Evolutionary conservation across 1,140 invertebrate genomes (phyloP).

Genomic region (Cyphomyrmex costatus): DNA sequence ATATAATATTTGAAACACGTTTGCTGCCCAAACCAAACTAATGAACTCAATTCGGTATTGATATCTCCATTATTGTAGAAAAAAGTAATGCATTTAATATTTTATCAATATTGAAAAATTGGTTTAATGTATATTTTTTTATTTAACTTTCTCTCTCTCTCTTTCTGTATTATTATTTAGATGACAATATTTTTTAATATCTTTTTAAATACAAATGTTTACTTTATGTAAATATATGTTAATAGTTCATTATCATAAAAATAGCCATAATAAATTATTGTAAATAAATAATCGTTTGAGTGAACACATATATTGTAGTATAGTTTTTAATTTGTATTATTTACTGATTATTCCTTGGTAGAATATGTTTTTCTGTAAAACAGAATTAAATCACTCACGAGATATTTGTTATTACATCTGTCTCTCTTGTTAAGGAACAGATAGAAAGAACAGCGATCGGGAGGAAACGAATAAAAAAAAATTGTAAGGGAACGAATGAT

Average conservation of each 20-base stretch:
- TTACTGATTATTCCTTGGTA: conserved; percentile 59
- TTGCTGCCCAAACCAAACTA: not conserved
- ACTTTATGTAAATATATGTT: not conserved
- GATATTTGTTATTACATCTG: conserved; percentile 81
- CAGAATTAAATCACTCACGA: conserved; percentile 83
- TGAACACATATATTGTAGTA: conserved; percentile 80
- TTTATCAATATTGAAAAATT: conserved; percentile 43
- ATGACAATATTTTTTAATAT: conserved; percentile 36
- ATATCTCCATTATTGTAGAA: not conserved
- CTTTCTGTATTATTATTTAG: not conserved
- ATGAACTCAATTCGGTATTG: not conserved
- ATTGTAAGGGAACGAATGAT: conserved; percentile 36
- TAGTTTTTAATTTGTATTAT: conserved; percentile 83
- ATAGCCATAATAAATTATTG: not conserved
- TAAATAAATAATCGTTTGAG: conserved; percentile 26
- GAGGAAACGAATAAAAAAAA: too few species aligned
- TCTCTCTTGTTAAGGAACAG: conserved; percentile 67
- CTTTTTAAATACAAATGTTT: not conserved
- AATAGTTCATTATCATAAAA: not conserved
- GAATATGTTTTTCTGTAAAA: conserved; percentile 81
- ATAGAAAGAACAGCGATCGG: conserved; percentile 72
- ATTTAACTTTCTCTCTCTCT: not conserved
- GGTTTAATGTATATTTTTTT: not conserved
- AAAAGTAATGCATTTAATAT: conserved; percentile 15
- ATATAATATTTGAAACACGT: not conserved